Conservation (phyloP, 2,888 invertebrate genomes). For the Papilio gigon region DNA sequence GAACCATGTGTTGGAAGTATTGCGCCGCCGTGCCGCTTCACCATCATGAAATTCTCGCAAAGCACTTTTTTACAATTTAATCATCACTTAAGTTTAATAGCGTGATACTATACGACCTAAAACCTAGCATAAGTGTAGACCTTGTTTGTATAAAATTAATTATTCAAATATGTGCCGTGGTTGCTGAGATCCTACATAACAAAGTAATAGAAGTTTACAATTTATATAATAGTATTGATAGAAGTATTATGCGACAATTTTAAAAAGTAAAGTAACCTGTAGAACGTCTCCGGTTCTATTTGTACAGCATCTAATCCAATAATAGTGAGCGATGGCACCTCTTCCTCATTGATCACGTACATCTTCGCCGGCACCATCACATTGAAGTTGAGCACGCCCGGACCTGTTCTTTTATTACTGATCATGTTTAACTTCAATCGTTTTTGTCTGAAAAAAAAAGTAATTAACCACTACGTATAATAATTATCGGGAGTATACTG, state of each 20-base stretch:
- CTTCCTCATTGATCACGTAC: constrained; percentile 85
- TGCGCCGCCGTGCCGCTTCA: too few species aligned
- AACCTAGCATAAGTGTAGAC: too few species aligned
- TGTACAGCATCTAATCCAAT: constrained; percentile 84
- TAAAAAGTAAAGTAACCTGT: constrained; percentile 64
- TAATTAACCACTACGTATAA: too few species aligned
- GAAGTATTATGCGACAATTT: neutral
- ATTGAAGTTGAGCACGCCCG: constrained; percentile 82
- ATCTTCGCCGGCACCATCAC: constrained; percentile 81
- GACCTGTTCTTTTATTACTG: constrained; percentile 84
- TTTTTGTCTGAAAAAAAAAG: constrained; percentile 61
- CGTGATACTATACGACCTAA: too few species aligned
- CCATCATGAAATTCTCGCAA: too few species aligned
- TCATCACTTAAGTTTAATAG: too few species aligned
- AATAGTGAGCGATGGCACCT: constrained; percentile 87
- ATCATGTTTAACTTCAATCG: constrained; percentile 80
- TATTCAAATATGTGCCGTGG: too few species aligned
- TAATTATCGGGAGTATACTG: too few species aligned
- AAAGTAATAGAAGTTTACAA: neutral
- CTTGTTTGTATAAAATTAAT: too few species aligned
- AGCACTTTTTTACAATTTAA: too few species aligned
- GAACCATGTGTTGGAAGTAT: too few species aligned
- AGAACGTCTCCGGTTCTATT: constrained; percentile 82
- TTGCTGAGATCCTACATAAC: too few species aligned
- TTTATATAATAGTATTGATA: neutral